Conservation (phyloP, 2,113 vertebrate genomes). For the Ptilorrhoa leucosticta region DNA sequence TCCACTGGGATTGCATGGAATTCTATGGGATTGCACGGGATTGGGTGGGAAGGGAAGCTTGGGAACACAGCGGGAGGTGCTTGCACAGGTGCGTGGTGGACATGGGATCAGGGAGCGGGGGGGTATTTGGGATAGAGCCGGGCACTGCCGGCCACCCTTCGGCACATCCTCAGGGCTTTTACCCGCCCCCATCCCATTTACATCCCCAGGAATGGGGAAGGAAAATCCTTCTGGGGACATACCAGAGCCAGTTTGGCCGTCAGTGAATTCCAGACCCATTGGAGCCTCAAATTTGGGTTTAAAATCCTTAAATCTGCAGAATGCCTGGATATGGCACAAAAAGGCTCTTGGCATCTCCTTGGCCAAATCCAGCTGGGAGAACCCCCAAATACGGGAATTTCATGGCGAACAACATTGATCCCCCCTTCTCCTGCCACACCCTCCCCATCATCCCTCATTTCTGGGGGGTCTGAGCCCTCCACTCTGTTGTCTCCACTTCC, state of each 20-base stretch:
- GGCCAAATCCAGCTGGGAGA: accelerated
- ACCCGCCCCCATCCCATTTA: not conserved
- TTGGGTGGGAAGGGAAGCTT: not conserved
- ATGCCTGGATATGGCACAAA: not conserved
- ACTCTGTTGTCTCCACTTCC: accelerated
- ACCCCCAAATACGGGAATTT: accelerated
- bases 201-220: not conserved
- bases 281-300: not conserved
- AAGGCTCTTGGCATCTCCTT: not conserved
- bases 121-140: accelerated
- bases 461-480: not conserved
- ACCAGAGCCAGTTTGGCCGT: accelerated
- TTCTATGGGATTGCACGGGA: not conserved
- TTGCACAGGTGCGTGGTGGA: accelerated
- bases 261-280: not conserved
- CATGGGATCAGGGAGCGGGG: accelerated
- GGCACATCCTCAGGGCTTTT: not conserved
- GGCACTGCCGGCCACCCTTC: accelerated
- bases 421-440: not conserved
- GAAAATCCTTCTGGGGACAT: not conserved
- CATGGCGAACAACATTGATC: accelerated
- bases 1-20: not conserved
- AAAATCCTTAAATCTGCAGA: not conserved
- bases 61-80: accelerated
- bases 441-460: not conserved